Percentiles rank a stretch among this genome's conserved stretches.
phyloP scores from a whole-genome alignment of 2,113 vertebrate species.

The Larimichthys polyactis region DNA sequence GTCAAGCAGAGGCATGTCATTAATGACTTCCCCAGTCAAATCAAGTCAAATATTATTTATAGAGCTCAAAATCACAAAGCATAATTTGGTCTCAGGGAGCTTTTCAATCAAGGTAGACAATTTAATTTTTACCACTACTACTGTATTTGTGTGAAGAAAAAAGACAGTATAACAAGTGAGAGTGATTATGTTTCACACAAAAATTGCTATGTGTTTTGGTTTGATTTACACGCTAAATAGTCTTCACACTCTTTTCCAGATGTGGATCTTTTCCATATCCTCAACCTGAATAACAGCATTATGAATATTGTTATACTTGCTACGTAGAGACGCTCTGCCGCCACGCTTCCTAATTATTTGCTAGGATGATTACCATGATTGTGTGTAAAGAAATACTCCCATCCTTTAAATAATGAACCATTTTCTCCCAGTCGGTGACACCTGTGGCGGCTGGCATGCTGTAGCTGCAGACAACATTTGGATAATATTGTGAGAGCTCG shows the following conservation, averaged over 20 bases:
- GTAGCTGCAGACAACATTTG: constrained; percentile 15
- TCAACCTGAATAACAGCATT: constrained; percentile 12
- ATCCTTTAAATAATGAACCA: constrained; percentile 44
- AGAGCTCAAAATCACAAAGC: no score
- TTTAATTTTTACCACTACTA: no score
- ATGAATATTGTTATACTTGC: constrained; percentile 29
- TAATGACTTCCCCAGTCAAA: constrained; percentile 9
- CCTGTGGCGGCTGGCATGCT: not conserved
- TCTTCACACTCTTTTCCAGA: not conserved
- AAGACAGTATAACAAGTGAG: not conserved
- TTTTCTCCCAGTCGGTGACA: constrained; percentile 26
- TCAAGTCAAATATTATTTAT: no score
- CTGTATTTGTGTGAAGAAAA: constrained; percentile 6
- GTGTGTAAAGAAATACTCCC: constrained; percentile 33
- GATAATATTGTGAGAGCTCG: constrained; percentile 22
- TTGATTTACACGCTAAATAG: constrained; percentile 27
- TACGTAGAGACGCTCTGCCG: constrained; percentile 5
- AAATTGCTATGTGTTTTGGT: constrained; percentile 22
- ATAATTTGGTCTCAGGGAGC: no score
- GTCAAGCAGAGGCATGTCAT: constrained; percentile 20
- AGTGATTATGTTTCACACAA: not conserved
- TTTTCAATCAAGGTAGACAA: no score
- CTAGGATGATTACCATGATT: constrained; percentile 37
- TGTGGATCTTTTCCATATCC: not conserved
- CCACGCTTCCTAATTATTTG: constrained; percentile 33